A percentile compares a stretch with the other conserved stretches of the same genome.
Conservation (phyloP, 2,888 invertebrate genomes). For the Drosophila kokeensis region DNA sequence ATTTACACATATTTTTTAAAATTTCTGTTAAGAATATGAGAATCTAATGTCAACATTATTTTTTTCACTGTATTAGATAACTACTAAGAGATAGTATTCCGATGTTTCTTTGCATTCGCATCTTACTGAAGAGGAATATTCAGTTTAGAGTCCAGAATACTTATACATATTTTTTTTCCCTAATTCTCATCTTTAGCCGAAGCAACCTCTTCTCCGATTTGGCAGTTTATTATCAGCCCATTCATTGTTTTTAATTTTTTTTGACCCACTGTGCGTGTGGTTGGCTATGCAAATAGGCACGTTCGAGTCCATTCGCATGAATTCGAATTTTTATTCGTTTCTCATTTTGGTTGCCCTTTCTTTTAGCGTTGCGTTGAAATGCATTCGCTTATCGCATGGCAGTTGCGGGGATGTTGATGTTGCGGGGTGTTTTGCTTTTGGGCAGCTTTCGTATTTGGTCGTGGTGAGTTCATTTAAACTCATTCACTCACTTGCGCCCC, state of each 20-base stretch:
- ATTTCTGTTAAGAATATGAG: too few species aligned
- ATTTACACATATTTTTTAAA: not conserved
- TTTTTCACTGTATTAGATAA: not conserved
- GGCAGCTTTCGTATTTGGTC: constrained; percentile 57
- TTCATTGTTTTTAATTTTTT: not conserved
- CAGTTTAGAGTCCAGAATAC: not conserved
- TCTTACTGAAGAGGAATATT: not conserved
- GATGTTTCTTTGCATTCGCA: not conserved
- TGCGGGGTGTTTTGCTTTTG: constrained; percentile 19
- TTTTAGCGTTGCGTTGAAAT: constrained; percentile 65
- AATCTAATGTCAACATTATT: not conserved
- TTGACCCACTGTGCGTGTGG: constrained; percentile 35
- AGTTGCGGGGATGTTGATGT: not conserved
- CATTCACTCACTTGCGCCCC: constrained; percentile 73
- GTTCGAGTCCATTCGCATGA: constrained; percentile 32
- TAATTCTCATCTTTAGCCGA: not conserved
- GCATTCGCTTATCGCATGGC: constrained; percentile 50
- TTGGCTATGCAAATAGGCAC: constrained; percentile 22
- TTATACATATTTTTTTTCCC: accelerated
- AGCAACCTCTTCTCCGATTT: not conserved
- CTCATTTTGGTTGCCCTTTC: constrained; percentile 41
- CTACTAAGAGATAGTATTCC: not conserved
- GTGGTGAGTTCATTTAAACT: constrained; percentile 81
- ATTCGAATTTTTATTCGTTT: constrained; percentile 59
- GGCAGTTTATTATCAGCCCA: not conserved